These are phyloP conservation scores for Diadumene lineata DNA, from an alignment of 92 coral and sea anemone species.

Conservation along the genomic window DNA sequence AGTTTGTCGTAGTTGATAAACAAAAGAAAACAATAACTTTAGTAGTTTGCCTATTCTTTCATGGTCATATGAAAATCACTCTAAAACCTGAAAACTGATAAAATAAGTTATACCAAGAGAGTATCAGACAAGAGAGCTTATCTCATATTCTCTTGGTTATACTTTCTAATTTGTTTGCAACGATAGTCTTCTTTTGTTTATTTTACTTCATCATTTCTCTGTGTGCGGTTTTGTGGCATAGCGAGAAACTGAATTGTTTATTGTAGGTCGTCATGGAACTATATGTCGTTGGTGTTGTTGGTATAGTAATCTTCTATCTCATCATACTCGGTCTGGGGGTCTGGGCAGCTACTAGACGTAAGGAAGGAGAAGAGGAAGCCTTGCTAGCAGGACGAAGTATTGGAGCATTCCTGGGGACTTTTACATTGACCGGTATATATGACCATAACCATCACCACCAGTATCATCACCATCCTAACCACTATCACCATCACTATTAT, in stretches of 20 bases:
- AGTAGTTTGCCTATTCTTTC: too few relatives aligned
- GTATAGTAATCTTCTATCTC: slow-evolving; percentile 24
- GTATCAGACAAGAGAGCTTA: too few relatives aligned
- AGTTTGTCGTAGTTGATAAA: too few relatives aligned
- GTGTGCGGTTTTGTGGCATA: too few relatives aligned
- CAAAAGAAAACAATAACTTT: too few relatives aligned
- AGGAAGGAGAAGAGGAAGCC: slow-evolving; percentile 47
- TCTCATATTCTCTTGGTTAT: too few relatives aligned
- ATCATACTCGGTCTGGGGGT: slow-evolving; percentile 35
- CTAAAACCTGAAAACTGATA: too few relatives aligned
- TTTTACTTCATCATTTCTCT: too few relatives aligned
- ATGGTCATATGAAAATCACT: too few relatives aligned
- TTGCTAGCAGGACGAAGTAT: slow-evolving; percentile 57
- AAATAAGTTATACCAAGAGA: too few relatives aligned
- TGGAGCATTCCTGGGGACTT: slow-evolving; percentile 46
- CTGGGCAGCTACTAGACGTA: slow-evolving; percentile 28
- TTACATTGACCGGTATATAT: slow-evolving; percentile 57
- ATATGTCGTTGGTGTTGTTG: slow-evolving; percentile 30
- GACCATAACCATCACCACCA: neutral
- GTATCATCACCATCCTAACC: neutral
- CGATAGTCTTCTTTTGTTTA: too few relatives aligned
- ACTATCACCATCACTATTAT: neutral
- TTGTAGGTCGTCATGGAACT: slow-evolving; percentile 12
- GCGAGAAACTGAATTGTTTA: neutral
- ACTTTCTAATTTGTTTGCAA: too few relatives aligned